Percentiles rank a stretch among this genome's conserved stretches.
Evolutionary conservation across 2,797 vertebrate species (phyloP).

Genomic region (Spheniscus humboldti): DNA sequence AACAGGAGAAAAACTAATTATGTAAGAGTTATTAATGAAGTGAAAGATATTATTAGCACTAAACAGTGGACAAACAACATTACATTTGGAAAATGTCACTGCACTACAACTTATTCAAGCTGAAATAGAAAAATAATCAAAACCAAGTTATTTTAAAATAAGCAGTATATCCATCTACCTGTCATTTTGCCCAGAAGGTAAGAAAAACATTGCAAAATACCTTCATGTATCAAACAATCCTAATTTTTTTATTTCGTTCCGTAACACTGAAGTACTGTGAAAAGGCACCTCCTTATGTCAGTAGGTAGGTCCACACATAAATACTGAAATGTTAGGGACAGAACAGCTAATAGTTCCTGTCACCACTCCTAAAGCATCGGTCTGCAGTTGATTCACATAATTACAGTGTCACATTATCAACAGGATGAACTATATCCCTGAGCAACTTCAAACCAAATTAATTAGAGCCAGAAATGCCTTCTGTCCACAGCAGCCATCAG

Average conservation of each 20-base stretch:
- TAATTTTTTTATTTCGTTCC: neutral
- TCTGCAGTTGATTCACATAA: neutral
- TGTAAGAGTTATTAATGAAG: neutral
- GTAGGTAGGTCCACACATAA: neutral
- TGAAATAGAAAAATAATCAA: neutral
- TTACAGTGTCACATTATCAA: neutral
- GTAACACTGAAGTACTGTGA: neutral
- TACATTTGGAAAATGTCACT: neutral
- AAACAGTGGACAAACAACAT: neutral
- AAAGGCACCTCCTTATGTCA: neutral
- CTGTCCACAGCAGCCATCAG: neutral
- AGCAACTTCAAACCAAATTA: constrained; percentile 24
- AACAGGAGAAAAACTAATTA: neutral
- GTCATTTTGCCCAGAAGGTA: neutral
- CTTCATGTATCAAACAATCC: neutral
- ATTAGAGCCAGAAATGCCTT: neutral
- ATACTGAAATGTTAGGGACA: neutral
- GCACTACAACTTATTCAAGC: neutral
- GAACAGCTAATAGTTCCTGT: neutral
- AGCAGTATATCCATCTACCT: neutral
- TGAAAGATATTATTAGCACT: neutral
- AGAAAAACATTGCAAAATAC: neutral
- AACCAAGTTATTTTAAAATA: neutral
- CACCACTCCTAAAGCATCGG: neutral
- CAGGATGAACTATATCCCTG: constrained; percentile 4